Conservation (phyloP, 2,113 vertebrate genomes). For the Sporophila hypoxantha region DNA sequence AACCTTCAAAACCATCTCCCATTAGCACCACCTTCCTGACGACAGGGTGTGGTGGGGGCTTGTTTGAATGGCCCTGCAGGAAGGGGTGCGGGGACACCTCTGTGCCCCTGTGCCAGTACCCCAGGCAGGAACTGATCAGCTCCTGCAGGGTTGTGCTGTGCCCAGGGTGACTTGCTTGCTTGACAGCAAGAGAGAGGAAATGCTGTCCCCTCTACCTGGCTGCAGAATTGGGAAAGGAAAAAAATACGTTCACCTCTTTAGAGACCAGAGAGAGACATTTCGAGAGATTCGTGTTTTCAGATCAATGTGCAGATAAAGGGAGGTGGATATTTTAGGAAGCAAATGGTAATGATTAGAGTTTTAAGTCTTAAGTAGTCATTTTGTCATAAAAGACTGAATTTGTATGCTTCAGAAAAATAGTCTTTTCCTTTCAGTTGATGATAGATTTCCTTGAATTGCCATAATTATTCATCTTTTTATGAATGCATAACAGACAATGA, state of each 20-base stretch:
- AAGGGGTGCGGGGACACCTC: background rate
- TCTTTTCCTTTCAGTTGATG: slow-evolving; percentile 64
- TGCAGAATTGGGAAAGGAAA: background rate
- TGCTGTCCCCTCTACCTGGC: background rate
- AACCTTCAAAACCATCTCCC: background rate
- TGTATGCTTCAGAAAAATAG: slow-evolving; percentile 58
- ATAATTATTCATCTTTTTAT: slow-evolving; percentile 58
- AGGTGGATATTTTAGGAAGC: slow-evolving; percentile 66
- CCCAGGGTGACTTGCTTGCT: background rate
- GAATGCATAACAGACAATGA: slow-evolving; percentile 50
- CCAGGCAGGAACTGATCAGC: background rate
- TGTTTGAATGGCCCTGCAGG: background rate
- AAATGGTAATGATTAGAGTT: slow-evolving; percentile 69
- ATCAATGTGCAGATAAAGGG: slow-evolving; percentile 46
- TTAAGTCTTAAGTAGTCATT: slow-evolving; percentile 61
- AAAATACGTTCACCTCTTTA: background rate
- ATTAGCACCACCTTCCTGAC: background rate
- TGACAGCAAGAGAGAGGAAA: background rate
- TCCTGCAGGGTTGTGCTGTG: fast-evolving
- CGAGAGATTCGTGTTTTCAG: slow-evolving; percentile 12
- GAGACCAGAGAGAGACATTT: background rate
- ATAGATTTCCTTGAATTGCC: slow-evolving; percentile 60
- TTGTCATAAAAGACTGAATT: slow-evolving; percentile 61
- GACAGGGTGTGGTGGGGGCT: background rate
- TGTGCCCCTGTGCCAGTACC: background rate